A percentile compares a stretch with the other conserved stretches of the same genome.
These are phyloP conservation scores for Scaptomyza caliginosa DNA, from an alignment of 2,888 invertebrate genomes.

Conservation along the genomic window DNA sequence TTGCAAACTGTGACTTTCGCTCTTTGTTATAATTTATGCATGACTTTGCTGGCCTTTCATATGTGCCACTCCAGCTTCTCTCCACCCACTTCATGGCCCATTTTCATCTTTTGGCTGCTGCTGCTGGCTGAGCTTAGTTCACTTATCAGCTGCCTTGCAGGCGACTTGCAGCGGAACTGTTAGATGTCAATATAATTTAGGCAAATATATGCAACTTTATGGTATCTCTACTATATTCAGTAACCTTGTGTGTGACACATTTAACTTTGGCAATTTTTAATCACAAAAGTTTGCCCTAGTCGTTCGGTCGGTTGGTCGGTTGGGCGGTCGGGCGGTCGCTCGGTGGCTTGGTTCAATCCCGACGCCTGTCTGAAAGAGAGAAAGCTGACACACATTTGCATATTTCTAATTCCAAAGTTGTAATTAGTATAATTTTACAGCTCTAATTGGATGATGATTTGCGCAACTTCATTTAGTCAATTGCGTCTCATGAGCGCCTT, in stretches of 20 bases:
- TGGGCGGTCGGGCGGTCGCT: background rate
- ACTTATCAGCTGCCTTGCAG: slow-evolving; percentile 74
- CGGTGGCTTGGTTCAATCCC: slow-evolving; percentile 12
- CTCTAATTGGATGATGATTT: slow-evolving; percentile 79
- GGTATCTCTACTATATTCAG: background rate
- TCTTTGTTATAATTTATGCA: slow-evolving; percentile 71
- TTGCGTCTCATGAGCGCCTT: slow-evolving; percentile 35
- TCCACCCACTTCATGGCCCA: background rate
- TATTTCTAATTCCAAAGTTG: slow-evolving; percentile 79
- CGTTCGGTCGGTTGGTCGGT: background rate
- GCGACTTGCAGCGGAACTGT: slow-evolving; percentile 57
- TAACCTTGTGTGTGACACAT: slow-evolving; percentile 30
- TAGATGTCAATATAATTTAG: slow-evolving; percentile 75
- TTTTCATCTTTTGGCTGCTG: background rate
- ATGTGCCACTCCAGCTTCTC: slow-evolving; percentile 10
- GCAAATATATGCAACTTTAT: slow-evolving; percentile 70
- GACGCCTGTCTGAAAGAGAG: background rate
- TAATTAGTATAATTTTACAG: slow-evolving; percentile 79
- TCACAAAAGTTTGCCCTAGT: slow-evolving; percentile 64
- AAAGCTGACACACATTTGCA: slow-evolving; percentile 55
- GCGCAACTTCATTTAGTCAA: slow-evolving; percentile 65
- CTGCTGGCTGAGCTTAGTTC: slow-evolving; percentile 44
- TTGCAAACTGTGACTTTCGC: slow-evolving; percentile 7
- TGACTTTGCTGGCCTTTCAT: slow-evolving; percentile 48
- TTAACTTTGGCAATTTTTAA: slow-evolving; percentile 70